Base-by-base conservation (phyloP, 2,113 vertebrate species). In the Cricetomys ansorgei region DNA sequence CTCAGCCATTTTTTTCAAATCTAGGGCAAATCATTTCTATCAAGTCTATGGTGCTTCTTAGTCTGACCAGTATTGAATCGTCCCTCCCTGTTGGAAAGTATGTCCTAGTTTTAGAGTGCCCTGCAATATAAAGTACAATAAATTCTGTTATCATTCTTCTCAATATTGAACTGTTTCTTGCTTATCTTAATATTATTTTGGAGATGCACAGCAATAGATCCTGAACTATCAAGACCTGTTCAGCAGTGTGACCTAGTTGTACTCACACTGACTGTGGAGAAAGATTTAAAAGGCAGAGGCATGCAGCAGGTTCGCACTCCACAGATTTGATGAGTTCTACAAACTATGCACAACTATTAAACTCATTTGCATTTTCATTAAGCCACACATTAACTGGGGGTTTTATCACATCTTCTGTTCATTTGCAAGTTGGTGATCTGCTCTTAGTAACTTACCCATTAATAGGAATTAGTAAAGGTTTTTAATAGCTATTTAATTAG, bases 401-500 rank as follows among this genome's bases (percentile, higher is more conserved):
- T 91, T 85, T 93, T 94, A 93, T 95, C 62, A 96, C 53, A 19
- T 40, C 55, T 89, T 96, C 50, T 43, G 40, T 94, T 94, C 65
- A 88, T 92, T 95, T 95, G 93, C 80, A 92, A 9, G 95, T 95
- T 93, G 85, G 72, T 89, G 34, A 73, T 94, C 73, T 91, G 12
- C 70, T 83, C 37, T 85, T 92, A 59, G 45, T 81, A 55, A 90
- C 40, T 91, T 93, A 89, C 48, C 59, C 59, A 89, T 96, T 96
- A 97, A 83, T 94, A 48, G 80, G 69, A 94, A 95, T 94, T 96
- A 97, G 72, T 73, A 76, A 94, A 45, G 43, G 79, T 69, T 81
- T 94, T 90, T 94, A 92, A 92, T 88, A 91, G 96, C 48, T 25
- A 81, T 89, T 95, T 97, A 95, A 96, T 95, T 96, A 83, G 31